A percentile compares a stretch with the other conserved stretches of the same genome.
Evolutionary conservation across 2,113 vertebrate species (phyloP).

Genomic region (Embiotoca jacksoni): DNA sequence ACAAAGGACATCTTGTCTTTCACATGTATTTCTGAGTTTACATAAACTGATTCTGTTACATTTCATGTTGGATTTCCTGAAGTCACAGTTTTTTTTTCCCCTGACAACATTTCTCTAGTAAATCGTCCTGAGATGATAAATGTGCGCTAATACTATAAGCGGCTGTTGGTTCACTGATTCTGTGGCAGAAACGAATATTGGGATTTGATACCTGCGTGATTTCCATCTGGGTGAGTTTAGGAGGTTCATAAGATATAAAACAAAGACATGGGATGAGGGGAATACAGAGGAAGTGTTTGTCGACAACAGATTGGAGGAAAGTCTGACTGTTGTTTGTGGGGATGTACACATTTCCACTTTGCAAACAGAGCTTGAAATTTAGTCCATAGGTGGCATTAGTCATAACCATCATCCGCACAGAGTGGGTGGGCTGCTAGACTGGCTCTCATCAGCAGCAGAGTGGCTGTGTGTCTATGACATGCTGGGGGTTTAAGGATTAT

Average conservation of each 20-base stretch:
- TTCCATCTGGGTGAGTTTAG: conserved; percentile 28
- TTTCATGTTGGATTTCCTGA: neutral
- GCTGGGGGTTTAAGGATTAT: conserved; percentile 31
- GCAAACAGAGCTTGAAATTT: conserved; percentile 62
- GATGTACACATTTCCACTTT: conserved; percentile 29
- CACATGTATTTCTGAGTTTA: neutral
- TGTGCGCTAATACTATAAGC: conserved; percentile 25
- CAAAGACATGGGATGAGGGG: neutral
- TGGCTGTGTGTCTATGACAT: conserved; percentile 30
- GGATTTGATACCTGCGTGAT: conserved; percentile 36
- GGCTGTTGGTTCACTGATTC: conserved; percentile 52
- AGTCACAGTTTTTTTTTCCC: neutral
- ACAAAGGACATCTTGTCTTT: neutral
- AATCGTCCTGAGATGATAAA: neutral
- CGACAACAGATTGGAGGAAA: conserved; percentile 12
- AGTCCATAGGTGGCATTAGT: conserved; percentile 79
- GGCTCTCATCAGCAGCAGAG: conserved; percentile 45
- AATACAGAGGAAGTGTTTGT: conserved; percentile 13
- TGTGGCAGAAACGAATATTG: conserved; percentile 18
- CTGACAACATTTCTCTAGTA: neutral
- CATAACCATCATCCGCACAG: conserved; percentile 50
- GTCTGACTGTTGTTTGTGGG: conserved; percentile 3
- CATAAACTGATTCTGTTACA: neutral
- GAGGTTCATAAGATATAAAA: conserved; percentile 8
- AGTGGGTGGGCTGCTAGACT: conserved; percentile 50